Evolutionary conservation across 2,888 invertebrate species (phyloP).

Genomic region (Epiperipatus broadwayi): DNA sequence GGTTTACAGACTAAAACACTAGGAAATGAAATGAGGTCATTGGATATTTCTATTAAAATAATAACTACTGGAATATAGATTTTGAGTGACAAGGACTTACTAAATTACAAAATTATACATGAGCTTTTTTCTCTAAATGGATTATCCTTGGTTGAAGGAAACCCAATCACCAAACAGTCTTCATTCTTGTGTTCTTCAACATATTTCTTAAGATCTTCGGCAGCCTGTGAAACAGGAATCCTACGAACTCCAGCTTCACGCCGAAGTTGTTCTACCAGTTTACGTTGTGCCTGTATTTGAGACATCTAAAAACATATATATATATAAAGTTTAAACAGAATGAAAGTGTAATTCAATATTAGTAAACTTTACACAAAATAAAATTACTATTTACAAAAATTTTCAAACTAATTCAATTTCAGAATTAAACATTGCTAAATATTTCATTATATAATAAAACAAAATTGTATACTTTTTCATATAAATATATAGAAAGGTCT

Average conservation of each 20-base stretch:
- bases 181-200: constrained; percentile 77
- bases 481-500: too few relatives aligned
- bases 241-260: constrained; percentile 73
- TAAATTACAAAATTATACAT: constrained; percentile 58
- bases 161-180: constrained; percentile 77
- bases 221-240: constrained; percentile 69
- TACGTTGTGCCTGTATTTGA: constrained; percentile 77
- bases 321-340: neutral
- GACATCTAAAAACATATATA: constrained; percentile 47
- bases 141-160: constrained; percentile 80
- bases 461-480: too few relatives aligned
- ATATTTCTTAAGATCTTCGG: constrained; percentile 73
- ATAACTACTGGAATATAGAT: too few relatives aligned
- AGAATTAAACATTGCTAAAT: too few relatives aligned
- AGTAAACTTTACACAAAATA: constrained; percentile 6
- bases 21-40: too few relatives aligned
- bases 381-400: too few relatives aligned
- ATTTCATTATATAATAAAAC: too few relatives aligned
- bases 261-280: constrained; percentile 76
- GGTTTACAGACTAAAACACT: too few relatives aligned
- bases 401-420: too few relatives aligned
- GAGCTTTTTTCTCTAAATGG: constrained; percentile 85
- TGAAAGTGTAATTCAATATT: neutral
- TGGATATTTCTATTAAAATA: too few relatives aligned
- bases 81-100: too few relatives aligned